Conservation (phyloP, 2,113 vertebrate species). For the Promerops cafer region DNA sequence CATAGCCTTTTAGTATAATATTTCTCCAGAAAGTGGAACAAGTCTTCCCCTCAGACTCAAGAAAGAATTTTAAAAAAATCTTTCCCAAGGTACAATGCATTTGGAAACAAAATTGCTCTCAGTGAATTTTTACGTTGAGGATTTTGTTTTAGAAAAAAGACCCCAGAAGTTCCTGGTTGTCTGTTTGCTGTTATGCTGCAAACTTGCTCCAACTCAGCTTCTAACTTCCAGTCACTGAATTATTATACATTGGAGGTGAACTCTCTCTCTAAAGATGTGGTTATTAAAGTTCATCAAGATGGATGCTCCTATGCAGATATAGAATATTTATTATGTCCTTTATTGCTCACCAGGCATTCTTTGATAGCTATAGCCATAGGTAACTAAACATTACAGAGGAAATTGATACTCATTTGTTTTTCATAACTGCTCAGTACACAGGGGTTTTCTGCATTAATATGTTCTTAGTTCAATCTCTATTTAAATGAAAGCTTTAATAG, state of each 20-base stretch:
- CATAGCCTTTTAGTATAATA: background rate
- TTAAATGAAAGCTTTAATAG: conserved; percentile 1
- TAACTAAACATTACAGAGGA: background rate
- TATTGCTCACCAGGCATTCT: background rate
- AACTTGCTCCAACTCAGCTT: background rate
- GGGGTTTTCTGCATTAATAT: background rate
- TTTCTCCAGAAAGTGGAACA: background rate
- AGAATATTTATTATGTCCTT: background rate
- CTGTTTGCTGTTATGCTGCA: background rate
- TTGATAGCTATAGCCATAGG: background rate
- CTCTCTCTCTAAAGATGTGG: background rate
- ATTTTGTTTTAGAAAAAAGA: background rate
- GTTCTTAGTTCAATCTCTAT: background rate
- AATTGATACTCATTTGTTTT: background rate
- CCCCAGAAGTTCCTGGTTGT: background rate
- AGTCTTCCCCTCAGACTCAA: background rate
- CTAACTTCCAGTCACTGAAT: background rate
- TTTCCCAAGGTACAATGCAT: background rate
- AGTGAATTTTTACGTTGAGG: background rate
- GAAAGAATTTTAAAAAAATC: background rate
- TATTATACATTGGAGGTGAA: background rate
- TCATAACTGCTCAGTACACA: background rate
- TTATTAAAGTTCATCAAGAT: background rate
- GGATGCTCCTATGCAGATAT: background rate
- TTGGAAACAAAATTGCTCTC: background rate